Base-by-base conservation (phyloP, 1,140 invertebrate genomes). In the Thaumatotibia leucotreta region DNA sequence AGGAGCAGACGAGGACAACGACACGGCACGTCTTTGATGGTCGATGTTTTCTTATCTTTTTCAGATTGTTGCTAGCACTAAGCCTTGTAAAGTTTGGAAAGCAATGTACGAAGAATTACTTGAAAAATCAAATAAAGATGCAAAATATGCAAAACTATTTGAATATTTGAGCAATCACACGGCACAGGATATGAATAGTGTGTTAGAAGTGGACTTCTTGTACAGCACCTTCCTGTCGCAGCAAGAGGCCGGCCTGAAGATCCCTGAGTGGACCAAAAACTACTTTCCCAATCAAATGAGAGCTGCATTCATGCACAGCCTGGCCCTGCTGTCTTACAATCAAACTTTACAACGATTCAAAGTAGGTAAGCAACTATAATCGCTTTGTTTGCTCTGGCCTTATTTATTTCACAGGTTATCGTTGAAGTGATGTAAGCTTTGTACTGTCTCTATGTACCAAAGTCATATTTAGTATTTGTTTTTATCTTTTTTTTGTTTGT, bases 181-280 rank as follows among this genome's bases (percentile, higher is more conserved):
- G 0, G 96, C 96, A 50, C 79, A 94, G 80, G 92, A 92, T 68
- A 92, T 97, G 23, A 87, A 91, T 4, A 94, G 90, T 68, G 92
- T 96, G 1, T 84, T 94, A 10, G 93, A 94, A 50, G 93, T 97
- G 11, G 96, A 97, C 76, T 93, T 93, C 63, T 84, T 97, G 3
- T 97, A 95, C 68, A 95, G 95, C 71, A 95, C 94, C 0, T 82
- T 97, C 1, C 93, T 94, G 82, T 94, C 95, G 23, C 94, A 97
- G 86, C 93, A 92, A 74, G 91, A 93, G 14, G 92, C 94, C 20
- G 93, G 94, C 17, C 82, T 96, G 14, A 89, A 92, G 23, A 76
- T 97, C 14, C 96, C 96, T 0, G 88, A 93, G 52, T 96, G 95
- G 95, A 94, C 95, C 0, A 92, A 93, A 73, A 91, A 93, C 69